These are phyloP conservation scores for Drosophila pruinosa DNA, from an alignment of 1,140 invertebrate species.

Conservation along the genomic window DNA sequence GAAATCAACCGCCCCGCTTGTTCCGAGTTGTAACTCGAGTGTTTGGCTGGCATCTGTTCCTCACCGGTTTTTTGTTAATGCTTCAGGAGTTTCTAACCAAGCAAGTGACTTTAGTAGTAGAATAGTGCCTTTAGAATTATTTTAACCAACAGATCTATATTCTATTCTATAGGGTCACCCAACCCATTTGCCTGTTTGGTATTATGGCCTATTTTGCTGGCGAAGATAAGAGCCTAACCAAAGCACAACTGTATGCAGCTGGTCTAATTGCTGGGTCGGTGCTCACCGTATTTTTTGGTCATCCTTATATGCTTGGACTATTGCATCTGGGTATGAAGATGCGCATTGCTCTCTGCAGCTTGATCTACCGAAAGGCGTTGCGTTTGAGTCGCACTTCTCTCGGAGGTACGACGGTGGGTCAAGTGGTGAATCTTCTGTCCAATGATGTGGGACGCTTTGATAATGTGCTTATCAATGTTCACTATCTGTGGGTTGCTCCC, in stretches of 20 bases:
- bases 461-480: conserved; percentile 74
- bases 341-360: conserved; percentile 85
- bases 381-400: conserved; percentile 87
- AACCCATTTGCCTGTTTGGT: conserved; percentile 64
- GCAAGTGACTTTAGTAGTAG: conserved; percentile 7
- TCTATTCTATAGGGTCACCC: conserved; percentile 38
- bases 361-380: conserved; percentile 88
- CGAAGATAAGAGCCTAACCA: conserved; percentile 53
- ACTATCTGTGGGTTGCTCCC: conserved; percentile 84
- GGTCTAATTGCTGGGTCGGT: conserved; percentile 85
- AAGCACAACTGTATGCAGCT: conserved; percentile 85
- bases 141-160: neutral
- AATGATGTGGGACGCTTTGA: conserved; percentile 85
- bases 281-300: conserved; percentile 84
- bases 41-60: conserved; percentile 51
- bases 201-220: conserved; percentile 64
- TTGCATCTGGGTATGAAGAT: conserved; percentile 82
- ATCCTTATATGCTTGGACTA: conserved; percentile 86
- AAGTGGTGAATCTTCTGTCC: conserved; percentile 88
- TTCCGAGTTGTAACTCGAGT: conserved; percentile 44
- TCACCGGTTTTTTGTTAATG: conserved; percentile 33
- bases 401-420: conserved; percentile 90
- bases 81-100: conserved; percentile 58
- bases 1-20: conserved; percentile 51
- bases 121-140: neutral